phyloP scores from a whole-genome alignment of 2,888 invertebrate genomes.

The Ophion ellenae region DNA sequence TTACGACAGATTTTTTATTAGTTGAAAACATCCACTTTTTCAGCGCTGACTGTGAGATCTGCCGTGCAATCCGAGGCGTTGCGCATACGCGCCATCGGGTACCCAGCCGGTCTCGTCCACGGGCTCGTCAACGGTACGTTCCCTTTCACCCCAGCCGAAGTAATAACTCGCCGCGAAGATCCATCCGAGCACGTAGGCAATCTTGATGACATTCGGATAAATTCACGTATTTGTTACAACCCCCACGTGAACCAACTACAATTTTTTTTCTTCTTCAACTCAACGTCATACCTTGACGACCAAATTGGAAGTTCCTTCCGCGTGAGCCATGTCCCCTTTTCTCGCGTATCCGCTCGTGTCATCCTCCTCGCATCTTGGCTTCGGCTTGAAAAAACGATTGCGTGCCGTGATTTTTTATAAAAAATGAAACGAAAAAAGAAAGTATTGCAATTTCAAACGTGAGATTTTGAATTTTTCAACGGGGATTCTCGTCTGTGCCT shows the following conservation, averaged over 20 bases:
- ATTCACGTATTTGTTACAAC: neutral
- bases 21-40: slow-evolving; percentile 22
- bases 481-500: neutral
- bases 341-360: slow-evolving; percentile 1
- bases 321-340: slow-evolving; percentile 46
- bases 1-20: neutral
- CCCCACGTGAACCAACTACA: neutral
- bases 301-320: slow-evolving; percentile 14
- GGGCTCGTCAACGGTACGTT: slow-evolving; percentile 66
- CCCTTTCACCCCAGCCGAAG: slow-evolving; percentile 72
- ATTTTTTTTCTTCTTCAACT: neutral
- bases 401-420: slow-evolving; percentile 38
- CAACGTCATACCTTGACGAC: slow-evolving; percentile 43
- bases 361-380: slow-evolving; percentile 55
- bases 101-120: slow-evolving; percentile 78
- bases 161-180: slow-evolving; percentile 74
- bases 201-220: slow-evolving; percentile 50
- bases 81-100: slow-evolving; percentile 74
- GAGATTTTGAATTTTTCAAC: slow-evolving; percentile 8
- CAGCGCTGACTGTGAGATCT: slow-evolving; percentile 10
- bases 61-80: slow-evolving; percentile 6
- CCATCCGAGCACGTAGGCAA: slow-evolving; percentile 65
- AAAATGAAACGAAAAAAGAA: neutral
- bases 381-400: slow-evolving; percentile 43
- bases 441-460: neutral